Percentiles rank a stretch among this genome's conserved stretches.
phyloP scores from a whole-genome alignment of 2,888 invertebrate species.

The Ichneumoninae sp. region DNA sequence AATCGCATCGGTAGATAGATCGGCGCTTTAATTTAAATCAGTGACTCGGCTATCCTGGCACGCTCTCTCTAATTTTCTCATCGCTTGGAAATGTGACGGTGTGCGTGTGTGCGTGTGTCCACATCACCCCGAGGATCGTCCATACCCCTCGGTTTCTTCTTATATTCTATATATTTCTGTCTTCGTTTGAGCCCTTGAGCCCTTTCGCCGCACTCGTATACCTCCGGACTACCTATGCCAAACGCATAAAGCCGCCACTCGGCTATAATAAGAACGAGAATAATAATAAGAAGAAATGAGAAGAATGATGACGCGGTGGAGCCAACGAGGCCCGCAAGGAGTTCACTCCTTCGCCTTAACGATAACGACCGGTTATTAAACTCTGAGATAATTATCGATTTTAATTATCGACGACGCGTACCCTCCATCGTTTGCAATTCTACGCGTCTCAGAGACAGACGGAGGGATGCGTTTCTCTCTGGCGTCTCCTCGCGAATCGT shows the following conservation, averaged over 20 bases:
- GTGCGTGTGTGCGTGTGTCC: constrained; percentile 33
- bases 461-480: constrained; percentile 55
- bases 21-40: constrained; percentile 82
- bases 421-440: constrained; percentile 47
- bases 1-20: constrained; percentile 47
- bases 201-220: constrained; percentile 62
- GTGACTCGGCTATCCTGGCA: constrained; percentile 80
- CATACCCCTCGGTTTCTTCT: constrained; percentile 31
- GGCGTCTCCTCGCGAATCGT: constrained; percentile 47
- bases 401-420: constrained; percentile 80
- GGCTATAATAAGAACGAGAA: constrained; percentile 49
- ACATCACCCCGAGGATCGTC: constrained; percentile 38
- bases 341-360: constrained; percentile 75
- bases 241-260: constrained; percentile 65
- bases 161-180: constrained; percentile 47
- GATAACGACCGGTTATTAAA: constrained; percentile 83
- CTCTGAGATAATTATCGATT: constrained; percentile 82
- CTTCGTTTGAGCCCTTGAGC: constrained; percentile 62
- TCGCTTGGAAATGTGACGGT: constrained; percentile 41
- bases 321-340: constrained; percentile 62
- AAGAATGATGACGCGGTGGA: constrained; percentile 65
- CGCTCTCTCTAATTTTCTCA: constrained; percentile 70
- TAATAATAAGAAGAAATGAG: constrained; percentile 56
- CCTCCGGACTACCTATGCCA: constrained; percentile 52
- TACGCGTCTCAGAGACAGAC: constrained; percentile 45